Evolutionary conservation across 2,888 invertebrate species (phyloP).

Genomic region (Antheraea assamensis): DNA sequence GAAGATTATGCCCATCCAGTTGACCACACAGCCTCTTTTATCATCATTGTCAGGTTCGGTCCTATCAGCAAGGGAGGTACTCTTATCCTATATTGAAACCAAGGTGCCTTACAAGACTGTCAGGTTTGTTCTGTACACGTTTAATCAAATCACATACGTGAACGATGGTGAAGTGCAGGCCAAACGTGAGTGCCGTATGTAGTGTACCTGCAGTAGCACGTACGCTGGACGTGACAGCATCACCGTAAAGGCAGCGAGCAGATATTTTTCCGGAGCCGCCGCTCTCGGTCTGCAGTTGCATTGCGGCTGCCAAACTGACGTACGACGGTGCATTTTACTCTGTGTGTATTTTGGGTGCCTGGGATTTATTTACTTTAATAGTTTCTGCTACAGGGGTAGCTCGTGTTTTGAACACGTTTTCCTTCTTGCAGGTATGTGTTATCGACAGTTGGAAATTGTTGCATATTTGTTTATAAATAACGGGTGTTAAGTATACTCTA

Average conservation of each 20-base stretch:
- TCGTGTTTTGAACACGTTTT: not conserved
- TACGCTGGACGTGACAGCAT: conserved; percentile 54
- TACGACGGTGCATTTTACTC: conserved; percentile 20
- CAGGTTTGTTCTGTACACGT: too few species aligned
- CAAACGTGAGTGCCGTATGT: conserved; percentile 30
- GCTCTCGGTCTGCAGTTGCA: conserved; percentile 25
- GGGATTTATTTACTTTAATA: conserved; percentile 10
- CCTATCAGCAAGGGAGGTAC: too few species aligned
- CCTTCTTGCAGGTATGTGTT: not conserved
- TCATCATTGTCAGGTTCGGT: too few species aligned
- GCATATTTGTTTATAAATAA: not conserved
- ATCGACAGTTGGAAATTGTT: not conserved
- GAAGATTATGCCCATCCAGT: too few species aligned
- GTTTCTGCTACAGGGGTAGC: not conserved
- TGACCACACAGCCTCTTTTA: too few species aligned
- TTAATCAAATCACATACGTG: too few species aligned
- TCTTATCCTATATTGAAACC: too few species aligned
- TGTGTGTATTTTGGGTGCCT: not conserved
- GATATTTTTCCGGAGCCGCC: conserved; percentile 59
- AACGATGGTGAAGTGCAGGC: not conserved
- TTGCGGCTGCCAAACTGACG: conserved; percentile 20
- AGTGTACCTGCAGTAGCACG: conserved; percentile 36
- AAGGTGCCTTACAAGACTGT: too few species aligned
- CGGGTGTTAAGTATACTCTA: too few species aligned
- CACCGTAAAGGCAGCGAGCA: conserved; percentile 39